These are phyloP conservation scores for Cygnus buccinator DNA, from an alignment of 2,113 vertebrate genomes.

Conservation along the genomic window DNA sequence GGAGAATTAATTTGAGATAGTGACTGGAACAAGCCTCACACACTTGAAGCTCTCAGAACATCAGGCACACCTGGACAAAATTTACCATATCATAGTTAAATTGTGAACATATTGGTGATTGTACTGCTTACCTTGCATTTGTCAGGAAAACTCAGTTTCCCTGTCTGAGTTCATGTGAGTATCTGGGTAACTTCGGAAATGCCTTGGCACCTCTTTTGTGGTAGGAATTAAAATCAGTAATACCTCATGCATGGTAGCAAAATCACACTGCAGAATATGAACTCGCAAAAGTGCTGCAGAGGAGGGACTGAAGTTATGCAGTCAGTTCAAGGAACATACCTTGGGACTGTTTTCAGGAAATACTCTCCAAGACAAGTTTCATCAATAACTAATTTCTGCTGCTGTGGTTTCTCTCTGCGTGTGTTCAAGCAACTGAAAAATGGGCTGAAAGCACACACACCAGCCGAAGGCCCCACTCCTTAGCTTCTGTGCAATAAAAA, in stretches of 20 bases:
- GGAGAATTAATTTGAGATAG: neutral
- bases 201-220: neutral
- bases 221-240: slow-evolving; percentile 2
- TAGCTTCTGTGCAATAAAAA: neutral
- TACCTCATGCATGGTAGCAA: neutral
- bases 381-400: neutral
- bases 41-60: neutral
- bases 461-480: neutral
- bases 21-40: neutral
- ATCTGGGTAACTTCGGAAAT: neutral
- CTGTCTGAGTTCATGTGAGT: neutral
- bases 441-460: neutral
- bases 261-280: slow-evolving; percentile 3
- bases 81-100: neutral
- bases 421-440: neutral
- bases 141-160: neutral
- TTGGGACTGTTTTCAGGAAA: neutral
- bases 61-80: neutral
- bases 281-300: neutral
- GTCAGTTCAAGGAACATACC: neutral
- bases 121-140: neutral
- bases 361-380: neutral
- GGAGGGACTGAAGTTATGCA: neutral
- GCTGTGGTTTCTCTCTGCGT: neutral
- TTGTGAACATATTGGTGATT: neutral